Conservation (phyloP, 2,888 invertebrate species). For the Microlaimidae sp. region DNA sequence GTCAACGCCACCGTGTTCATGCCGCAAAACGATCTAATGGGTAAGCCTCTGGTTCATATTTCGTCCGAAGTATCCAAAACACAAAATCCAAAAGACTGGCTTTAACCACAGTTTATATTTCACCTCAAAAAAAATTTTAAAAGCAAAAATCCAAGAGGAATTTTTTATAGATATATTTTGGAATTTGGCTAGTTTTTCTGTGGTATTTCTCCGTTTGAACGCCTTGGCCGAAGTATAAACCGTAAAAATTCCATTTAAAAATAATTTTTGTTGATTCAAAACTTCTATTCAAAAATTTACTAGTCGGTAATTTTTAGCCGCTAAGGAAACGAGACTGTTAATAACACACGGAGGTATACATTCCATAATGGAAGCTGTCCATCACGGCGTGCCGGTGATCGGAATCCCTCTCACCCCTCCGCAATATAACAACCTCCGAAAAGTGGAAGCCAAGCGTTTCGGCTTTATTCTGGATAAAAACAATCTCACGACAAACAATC, state of each 20-base stretch:
- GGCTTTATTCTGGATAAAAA: conserved; percentile 24
- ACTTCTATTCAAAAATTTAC: too few relatives aligned
- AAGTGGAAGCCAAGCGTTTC: conserved; percentile 23
- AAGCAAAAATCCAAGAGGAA: too few relatives aligned
- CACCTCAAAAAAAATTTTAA: too few relatives aligned
- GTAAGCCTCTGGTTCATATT: conserved; percentile 18
- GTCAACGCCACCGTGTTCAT: conserved; percentile 30
- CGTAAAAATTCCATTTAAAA: neutral
- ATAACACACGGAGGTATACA: conserved; percentile 32
- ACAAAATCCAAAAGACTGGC: too few relatives aligned
- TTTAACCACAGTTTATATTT: too few relatives aligned
- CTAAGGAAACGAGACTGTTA: conserved; percentile 23
- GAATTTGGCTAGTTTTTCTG: too few relatives aligned
- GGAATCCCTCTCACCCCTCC: conserved; percentile 31
- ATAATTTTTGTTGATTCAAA: neutral
- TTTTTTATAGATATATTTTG: too few relatives aligned
- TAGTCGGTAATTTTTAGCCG: conserved; percentile 17
- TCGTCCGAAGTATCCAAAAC: too few relatives aligned
- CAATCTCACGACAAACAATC: conserved; percentile 19
- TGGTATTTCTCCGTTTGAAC: too few relatives aligned
- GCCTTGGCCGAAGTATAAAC: too few relatives aligned
- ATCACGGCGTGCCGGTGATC: conserved; percentile 29
- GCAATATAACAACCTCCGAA: conserved; percentile 26
- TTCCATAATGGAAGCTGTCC: conserved; percentile 29
- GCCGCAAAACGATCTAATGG: conserved; percentile 32